A percentile compares a stretch with the other conserved stretches of the same genome.
Conservation (phyloP, 2,113 vertebrate species). For the Pogona vitticeps region DNA sequence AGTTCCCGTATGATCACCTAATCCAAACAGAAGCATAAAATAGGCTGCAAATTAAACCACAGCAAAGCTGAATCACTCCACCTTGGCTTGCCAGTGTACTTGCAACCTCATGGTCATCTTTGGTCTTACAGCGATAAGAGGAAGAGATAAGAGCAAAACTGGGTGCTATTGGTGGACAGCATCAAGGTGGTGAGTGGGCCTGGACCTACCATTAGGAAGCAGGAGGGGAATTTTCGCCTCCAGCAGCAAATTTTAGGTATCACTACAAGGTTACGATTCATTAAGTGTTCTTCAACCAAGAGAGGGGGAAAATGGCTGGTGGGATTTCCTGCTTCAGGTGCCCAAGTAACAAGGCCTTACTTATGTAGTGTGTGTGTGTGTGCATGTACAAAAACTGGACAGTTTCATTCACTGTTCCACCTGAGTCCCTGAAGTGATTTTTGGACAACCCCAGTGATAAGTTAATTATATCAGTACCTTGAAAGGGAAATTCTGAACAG, state of each 20-base stretch:
- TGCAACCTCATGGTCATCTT: neutral
- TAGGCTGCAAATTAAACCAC: too few relatives aligned
- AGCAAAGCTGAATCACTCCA: too few relatives aligned
- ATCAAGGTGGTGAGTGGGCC: neutral
- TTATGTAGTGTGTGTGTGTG: neutral
- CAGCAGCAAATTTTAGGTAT: neutral
- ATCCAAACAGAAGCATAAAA: too few relatives aligned
- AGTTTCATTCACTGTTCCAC: neutral
- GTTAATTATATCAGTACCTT: neutral
- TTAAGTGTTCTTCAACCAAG: neutral
- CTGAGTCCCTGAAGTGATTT: neutral
- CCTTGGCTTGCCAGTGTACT: too few relatives aligned
- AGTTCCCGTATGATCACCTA: too few relatives aligned
- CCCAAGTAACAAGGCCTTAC: neutral
- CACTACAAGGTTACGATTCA: neutral
- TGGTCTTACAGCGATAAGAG: neutral
- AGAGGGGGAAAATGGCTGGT: neutral
- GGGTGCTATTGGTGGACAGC: too few relatives aligned
- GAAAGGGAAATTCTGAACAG: neutral
- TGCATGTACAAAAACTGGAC: too few relatives aligned
- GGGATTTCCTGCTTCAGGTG: neutral
- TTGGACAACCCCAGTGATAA: neutral
- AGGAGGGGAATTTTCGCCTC: neutral
- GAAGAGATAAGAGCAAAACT: neutral
- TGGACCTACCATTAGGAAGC: neutral